Base-by-base conservation (phyloP, 1,140 invertebrate genomes). In the Tetragnatha versicolor region DNA sequence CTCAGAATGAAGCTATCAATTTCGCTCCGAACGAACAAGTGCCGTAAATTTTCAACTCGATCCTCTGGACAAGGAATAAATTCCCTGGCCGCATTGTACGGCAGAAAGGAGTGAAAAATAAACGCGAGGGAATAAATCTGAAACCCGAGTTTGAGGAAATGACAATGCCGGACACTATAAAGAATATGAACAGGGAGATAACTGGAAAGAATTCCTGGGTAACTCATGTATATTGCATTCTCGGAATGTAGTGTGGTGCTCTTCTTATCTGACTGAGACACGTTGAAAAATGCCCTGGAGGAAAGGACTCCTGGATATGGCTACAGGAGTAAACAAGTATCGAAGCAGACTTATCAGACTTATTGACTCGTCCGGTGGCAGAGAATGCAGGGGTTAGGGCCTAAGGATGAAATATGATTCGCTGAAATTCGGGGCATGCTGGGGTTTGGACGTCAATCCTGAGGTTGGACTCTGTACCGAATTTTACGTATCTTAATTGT, bases 211-310 rank as follows among this genome's bases (percentile, higher is more conserved):
- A 51, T 37, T 42, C 1, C 25, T n/a, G 7, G 5, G 17, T 39
- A 42, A 12, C 68, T 70, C 51, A 70, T 70, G 68, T 55, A 70
- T 70, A 70, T 70, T 70, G 42, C 33, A 55, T 70, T 29, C 39
- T 25, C 12, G 20, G 33, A 31, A 39, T 14, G n/a, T n/a, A n/a
- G n/a, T n/a, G n/a, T n/a, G n/a, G n/a, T n/a, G n/a, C n/a, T 14
- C 22, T 39, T 70, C 51, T 70, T 70, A 70, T 70, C 68, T 70
- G 47, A 31, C 37, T 39, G 17, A 45, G 33, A 68, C 27, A 31
- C 42, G 2, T 17, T 68, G 63, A 68, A 68, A 68, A 47, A 49
- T 68, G 20, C 9, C 6, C 45, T 20, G 14, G 29, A 51, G 47
- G n/a, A 51, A 33, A 49, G 7, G 6, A 20, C 22, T 25, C 2